Evolutionary conservation across 2,888 invertebrate species (phyloP), one percentile per base, ranked within the genome.

Genomic region (Eilema sororculum): DNA sequence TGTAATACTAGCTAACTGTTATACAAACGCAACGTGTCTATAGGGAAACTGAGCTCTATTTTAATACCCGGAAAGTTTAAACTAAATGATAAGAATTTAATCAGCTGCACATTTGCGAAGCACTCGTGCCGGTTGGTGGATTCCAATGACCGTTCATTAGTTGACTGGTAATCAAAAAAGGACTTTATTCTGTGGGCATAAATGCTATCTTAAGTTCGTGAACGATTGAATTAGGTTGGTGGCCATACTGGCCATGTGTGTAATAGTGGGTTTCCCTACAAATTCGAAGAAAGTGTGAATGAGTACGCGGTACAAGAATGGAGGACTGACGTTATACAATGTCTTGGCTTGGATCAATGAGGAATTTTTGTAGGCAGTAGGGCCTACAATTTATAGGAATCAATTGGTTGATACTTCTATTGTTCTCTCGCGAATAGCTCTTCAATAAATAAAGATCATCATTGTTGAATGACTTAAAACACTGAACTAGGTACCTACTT

Each of bases 1-100:
- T 77, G 73, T 74, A 41, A 69, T 67, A 68, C 62, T 69, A 37
- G 70, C 78, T 71, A 74, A 81, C 81, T 78, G 79, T 81, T 79
- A 76, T 74, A 79, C 72, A 81, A 81, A 81, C 72, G 68, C 79
- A 73, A 75, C 65, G 71, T 78, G 72, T 67, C 71, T 79, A 63
- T 16, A 60, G 9, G 25, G 10, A 37, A 78, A 75, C 71, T 46
- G 57, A 30, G 71, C 65, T 68, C 72, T 82, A 82, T 72, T 22
- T 2, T 0, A 16, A 6, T 37, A 22, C 22, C 0, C 0, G 65
- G 76, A 82, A 28, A 74, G 79, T 75, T 77, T 58, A 80, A 69
- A 77, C 56, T 57, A 56, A 68, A 64, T 70, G 65, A 8, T 60
- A 57, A 65, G 0, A 0, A 37, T 52, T 79, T 77, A 69, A 69